phyloP scores from a whole-genome alignment of 2,888 invertebrate genomes.

The Hermaeophaga mercurialis region DNA sequence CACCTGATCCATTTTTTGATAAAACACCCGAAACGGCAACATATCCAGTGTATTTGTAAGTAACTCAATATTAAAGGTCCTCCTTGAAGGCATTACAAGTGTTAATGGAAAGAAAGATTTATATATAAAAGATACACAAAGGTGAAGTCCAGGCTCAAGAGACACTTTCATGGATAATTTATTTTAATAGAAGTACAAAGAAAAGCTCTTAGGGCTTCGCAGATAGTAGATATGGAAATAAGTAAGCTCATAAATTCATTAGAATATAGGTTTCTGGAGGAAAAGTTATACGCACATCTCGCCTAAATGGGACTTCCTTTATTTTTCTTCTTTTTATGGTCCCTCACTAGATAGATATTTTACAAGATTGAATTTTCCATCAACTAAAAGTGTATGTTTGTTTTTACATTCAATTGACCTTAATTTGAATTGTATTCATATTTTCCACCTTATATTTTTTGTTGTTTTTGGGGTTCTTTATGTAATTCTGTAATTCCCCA shows the following conservation, averaged over 20 bases:
- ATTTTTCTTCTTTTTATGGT: background rate
- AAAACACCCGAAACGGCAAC: too few species aligned
- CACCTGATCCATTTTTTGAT: too few species aligned
- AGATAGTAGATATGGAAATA: constrained; percentile 23
- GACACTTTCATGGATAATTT: constrained; percentile 21
- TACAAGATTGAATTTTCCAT: too few species aligned
- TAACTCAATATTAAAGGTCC: background rate
- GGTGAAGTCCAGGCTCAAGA: constrained; percentile 17
- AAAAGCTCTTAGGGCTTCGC: constrained; percentile 20
- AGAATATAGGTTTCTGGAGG: constrained; percentile 14
- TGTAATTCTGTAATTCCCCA: too few species aligned
- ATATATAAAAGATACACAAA: constrained; percentile 13
- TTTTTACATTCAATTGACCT: too few species aligned
- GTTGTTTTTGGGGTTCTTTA: too few species aligned
- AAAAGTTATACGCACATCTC: constrained; percentile 5
- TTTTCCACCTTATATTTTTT: too few species aligned
- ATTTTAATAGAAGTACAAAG: constrained; percentile 22
- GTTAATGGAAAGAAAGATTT: constrained; percentile 19
- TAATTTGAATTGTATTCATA: too few species aligned
- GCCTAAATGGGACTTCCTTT: background rate
- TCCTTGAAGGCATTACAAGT: constrained; percentile 2
- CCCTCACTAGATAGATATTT: too few species aligned
- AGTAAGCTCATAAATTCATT: constrained; percentile 18
- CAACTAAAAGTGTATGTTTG: too few species aligned
- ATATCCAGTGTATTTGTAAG: background rate